These are phyloP conservation scores for Vandiemenella viatica DNA, from an alignment of 2,888 invertebrate species.

Conservation along the genomic window DNA sequence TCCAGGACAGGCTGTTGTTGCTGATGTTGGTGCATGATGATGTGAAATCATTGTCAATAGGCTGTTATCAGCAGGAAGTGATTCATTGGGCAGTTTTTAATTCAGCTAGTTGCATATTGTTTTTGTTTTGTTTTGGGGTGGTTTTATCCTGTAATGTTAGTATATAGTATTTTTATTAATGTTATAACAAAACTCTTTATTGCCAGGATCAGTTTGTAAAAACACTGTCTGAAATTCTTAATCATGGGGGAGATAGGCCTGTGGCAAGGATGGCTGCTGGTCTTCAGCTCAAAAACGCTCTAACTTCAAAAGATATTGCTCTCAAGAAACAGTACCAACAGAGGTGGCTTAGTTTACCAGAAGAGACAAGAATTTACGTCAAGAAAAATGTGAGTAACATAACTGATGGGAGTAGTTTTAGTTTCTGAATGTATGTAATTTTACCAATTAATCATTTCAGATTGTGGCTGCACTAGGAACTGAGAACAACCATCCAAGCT, in stretches of 20 bases:
- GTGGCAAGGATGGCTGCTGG: conserved; percentile 98
- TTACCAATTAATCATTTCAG: conserved; percentile 33
- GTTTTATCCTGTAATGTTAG: no score
- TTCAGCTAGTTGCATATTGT: no score
- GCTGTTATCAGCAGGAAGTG: no score
- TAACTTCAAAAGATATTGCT: conserved; percentile 84
- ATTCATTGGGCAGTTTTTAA: no score
- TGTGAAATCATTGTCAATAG: no score
- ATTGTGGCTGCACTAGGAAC: conserved; percentile 88
- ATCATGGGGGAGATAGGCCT: conserved; percentile 74
- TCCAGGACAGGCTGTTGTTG: no score
- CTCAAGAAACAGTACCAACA: conserved; percentile 73
- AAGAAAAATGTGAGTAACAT: conserved; percentile 82
- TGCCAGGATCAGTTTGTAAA: conserved; percentile 72
- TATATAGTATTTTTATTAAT: not conserved
- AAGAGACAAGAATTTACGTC: conserved; percentile 71
- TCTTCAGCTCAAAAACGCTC: conserved; percentile 91
- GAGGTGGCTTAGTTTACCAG: conserved; percentile 83
- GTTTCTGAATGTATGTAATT: not conserved
- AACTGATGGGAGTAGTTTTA: conserved; percentile 1
- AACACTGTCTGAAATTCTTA: conserved; percentile 82
- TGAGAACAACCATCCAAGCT: conserved; percentile 86
- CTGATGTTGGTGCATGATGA: no score
- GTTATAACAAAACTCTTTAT: not conserved
- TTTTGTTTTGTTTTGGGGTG: no score